Percentiles rank a stretch among this genome's conserved stretches.
Evolutionary conservation across 2,113 vertebrate species (phyloP).

Genomic region (Eurypyga helias): DNA sequence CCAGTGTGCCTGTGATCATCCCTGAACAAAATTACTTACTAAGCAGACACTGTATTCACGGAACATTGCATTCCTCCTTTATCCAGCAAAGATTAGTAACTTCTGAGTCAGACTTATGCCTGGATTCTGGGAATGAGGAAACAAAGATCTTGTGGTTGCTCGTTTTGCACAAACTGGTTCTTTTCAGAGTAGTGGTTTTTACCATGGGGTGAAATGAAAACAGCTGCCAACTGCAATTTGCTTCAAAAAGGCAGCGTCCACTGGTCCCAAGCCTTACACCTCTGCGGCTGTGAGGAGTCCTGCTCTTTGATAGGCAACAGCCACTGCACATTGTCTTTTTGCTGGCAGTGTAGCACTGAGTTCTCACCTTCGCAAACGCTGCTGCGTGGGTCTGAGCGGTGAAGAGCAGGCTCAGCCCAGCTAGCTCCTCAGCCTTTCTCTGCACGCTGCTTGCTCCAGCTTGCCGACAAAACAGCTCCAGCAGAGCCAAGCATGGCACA

Average conservation of each 20-base stretch:
- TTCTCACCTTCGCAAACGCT: background rate
- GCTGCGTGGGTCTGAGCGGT: rapidly evolving
- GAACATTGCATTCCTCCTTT: background rate
- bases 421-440: background rate
- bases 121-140: constrained; percentile 1
- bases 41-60: background rate
- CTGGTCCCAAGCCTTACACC: background rate
- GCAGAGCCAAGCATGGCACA: rapidly evolving
- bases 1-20: background rate
- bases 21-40: background rate
- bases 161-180: background rate
- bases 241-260: background rate
- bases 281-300: rapidly evolving
- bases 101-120: background rate
- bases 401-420: background rate
- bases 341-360: background rate
- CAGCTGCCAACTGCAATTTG: background rate
- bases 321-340: rapidly evolving
- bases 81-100: background rate
- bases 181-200: background rate
- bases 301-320: background rate
- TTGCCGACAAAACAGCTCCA: background rate
- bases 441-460: background rate
- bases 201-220: background rate
- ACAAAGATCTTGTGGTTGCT: background rate